Base-by-base conservation (phyloP, 2,113 vertebrate species). In the Mus pahari region DNA sequence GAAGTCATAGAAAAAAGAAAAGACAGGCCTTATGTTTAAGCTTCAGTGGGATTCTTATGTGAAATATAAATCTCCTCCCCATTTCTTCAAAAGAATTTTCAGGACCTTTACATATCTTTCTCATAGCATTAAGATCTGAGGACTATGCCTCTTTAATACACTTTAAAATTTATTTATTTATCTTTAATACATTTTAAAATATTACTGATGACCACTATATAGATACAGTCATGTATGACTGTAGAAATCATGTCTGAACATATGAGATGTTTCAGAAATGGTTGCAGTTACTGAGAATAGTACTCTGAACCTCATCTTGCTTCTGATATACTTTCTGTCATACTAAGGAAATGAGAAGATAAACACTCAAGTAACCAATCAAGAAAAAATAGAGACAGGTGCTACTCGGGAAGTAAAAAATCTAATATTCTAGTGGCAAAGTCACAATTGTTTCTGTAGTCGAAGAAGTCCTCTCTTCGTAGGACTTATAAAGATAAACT, bases 111-210 rank as follows among this genome's bases (percentile, higher is more conserved):
- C 14, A 39, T 66, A 48, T 87, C 14, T 60, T 42, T n/a, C 45
- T 14, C 13, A 55, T 13, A 66, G 17, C 22, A 13, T 48, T 70
- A 7, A 4, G 1, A 11, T 45, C 5, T 33, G 58, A 81, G 22
- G 45, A 31, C 0, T 12, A 48, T 0, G 16, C 0, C 0, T 58
- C 12, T 81, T 50, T 8, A 86, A 84, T 13, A 13, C 1, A 17
- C 84, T 86, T 50, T 4, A n/a, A 86, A 75, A 6, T 28, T 48
- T 48, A 48, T 48, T 48, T 48, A 48, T 48, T 48, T 48, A 48
- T 58, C 12, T 81, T 58, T 8, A 86, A 84, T 13, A 13, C 1
- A 17, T 88, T 86, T 50, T 4, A n/a, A 88, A 75, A 6, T 28
- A 50, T 28, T 39, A 66, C 5, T 5, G 42, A 5, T 71, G 26